Conservation (phyloP, 64 coral and sea anemone species). For the Montipora cactus region DNA sequence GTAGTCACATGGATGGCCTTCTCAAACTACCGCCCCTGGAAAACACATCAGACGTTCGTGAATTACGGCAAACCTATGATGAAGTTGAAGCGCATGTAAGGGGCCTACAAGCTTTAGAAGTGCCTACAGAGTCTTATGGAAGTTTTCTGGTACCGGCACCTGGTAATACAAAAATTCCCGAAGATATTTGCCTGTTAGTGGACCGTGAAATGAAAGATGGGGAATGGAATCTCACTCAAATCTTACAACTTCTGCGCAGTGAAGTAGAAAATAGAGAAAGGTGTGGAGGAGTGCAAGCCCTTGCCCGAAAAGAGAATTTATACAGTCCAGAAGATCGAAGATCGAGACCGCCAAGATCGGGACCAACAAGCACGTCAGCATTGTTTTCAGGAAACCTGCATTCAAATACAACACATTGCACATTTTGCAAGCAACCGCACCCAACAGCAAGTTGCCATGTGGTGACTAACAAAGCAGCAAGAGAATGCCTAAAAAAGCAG, state of each 20-base stretch:
- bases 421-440: no score
- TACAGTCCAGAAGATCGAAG: conserved; percentile 47
- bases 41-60: no score
- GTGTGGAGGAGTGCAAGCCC: background rate
- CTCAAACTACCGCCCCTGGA: conserved; percentile 7
- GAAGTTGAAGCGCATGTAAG: conserved; percentile 56
- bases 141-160: conserved; percentile 22
- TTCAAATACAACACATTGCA: no score
- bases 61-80: conserved; percentile 22
- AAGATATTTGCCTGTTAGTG: conserved; percentile 62
- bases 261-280: conserved; percentile 18
- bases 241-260: conserved; percentile 23
- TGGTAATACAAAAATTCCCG: conserved; percentile 47
- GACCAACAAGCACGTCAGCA: background rate
- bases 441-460: no score
- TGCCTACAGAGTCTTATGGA: conserved; percentile 53
- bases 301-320: conserved; percentile 1
- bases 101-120: conserved; percentile 50
- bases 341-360: background rate
- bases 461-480: no score
- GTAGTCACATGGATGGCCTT: conserved; percentile 66
- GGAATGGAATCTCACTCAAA: conserved; percentile 43
- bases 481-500: no score
- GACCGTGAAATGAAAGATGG: conserved; percentile 28
- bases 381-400: no score